A percentile compares a stretch with the other conserved stretches of the same genome.
Evolutionary conservation across 1,140 invertebrate genomes (phyloP).

Genomic region (Tribolium castaneum): DNA sequence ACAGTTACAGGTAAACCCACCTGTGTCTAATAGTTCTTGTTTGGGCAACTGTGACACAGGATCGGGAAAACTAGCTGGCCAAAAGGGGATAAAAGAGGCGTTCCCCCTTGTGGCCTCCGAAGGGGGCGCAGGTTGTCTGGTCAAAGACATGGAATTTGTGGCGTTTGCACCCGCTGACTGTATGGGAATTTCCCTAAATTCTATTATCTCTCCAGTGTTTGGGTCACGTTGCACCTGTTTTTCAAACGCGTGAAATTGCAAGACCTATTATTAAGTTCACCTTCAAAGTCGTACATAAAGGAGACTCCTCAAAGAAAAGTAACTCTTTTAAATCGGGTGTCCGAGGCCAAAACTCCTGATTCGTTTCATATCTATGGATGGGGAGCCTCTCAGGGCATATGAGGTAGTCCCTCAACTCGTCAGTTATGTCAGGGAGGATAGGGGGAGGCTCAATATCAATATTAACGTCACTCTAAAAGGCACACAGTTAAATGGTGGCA

Average conservation of each 20-base stretch:
- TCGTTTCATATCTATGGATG: slow-evolving; percentile 71
- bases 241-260: neutral
- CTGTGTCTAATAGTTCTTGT: slow-evolving; percentile 21
- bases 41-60: slow-evolving; percentile 57
- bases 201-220: slow-evolving; percentile 75
- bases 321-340: slow-evolving; percentile 66
- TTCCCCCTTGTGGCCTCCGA: slow-evolving; percentile 75
- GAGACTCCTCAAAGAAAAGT: slow-evolving; percentile 65
- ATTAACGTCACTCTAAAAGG: neutral
- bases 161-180: slow-evolving; percentile 73
- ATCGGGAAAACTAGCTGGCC: slow-evolving; percentile 82
- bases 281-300: slow-evolving; percentile 67
- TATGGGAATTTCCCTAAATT: slow-evolving; percentile 75
- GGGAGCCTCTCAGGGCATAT: slow-evolving; percentile 71
- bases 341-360: slow-evolving; percentile 71
- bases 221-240: slow-evolving; percentile 74
- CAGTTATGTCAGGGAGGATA: slow-evolving; percentile 68
- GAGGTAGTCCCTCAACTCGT: slow-evolving; percentile 71
- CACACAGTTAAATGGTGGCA: neutral
- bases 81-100: slow-evolving; percentile 80
- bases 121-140: slow-evolving; percentile 70
- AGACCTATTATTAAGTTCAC: slow-evolving; percentile 46
- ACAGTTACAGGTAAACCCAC: neutral
- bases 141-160: slow-evolving; percentile 82
- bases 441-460: slow-evolving; percentile 56